Percentiles rank a stretch among this genome's conserved stretches.
phyloP scores from a whole-genome alignment of 2,797 vertebrate genomes.

The Acipenser ruthenus region DNA sequence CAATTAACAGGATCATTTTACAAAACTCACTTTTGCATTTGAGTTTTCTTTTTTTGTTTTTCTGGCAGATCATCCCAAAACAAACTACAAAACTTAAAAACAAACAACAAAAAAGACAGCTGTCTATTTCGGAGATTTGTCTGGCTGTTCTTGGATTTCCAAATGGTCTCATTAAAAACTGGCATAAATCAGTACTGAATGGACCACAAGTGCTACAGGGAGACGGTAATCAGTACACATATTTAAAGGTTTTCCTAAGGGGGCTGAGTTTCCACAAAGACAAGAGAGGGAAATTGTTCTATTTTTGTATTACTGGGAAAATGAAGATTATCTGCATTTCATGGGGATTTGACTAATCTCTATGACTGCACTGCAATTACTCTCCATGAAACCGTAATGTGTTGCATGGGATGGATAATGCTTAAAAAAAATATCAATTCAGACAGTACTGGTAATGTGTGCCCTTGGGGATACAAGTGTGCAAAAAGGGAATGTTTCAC shows the following conservation, averaged over 20 bases:
- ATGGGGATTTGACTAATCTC: too few species aligned
- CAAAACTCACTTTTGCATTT: slow-evolving; percentile 23
- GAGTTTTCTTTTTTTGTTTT: slow-evolving; percentile 26
- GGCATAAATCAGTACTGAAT: slow-evolving; percentile 62
- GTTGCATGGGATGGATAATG: too few species aligned
- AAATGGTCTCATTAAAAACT: slow-evolving; percentile 51
- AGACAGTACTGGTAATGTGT: too few species aligned
- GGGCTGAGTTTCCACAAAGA: neutral
- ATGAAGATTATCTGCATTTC: too few species aligned
- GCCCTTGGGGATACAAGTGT: too few species aligned
- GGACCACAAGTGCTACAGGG: slow-evolving; percentile 38
- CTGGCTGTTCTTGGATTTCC: slow-evolving; percentile 52
- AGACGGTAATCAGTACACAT: slow-evolving; percentile 9
- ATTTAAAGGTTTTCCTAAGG: slow-evolving; percentile 9
- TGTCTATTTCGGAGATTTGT: slow-evolving; percentile 56
- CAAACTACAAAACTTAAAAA: slow-evolving; percentile 40
- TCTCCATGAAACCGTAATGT: too few species aligned
- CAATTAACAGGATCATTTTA: slow-evolving; percentile 28
- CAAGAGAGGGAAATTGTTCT: slow-evolving; percentile 16
- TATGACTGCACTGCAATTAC: too few species aligned
- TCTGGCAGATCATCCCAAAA: slow-evolving; percentile 5
- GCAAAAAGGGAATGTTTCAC: too few species aligned
- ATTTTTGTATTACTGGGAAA: too few species aligned
- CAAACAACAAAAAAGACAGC: slow-evolving; percentile 41
- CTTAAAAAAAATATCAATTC: too few species aligned